These are phyloP conservation scores for Patagioenas fasciata DNA, from an alignment of 2,113 vertebrate species.

Conservation along the genomic window DNA sequence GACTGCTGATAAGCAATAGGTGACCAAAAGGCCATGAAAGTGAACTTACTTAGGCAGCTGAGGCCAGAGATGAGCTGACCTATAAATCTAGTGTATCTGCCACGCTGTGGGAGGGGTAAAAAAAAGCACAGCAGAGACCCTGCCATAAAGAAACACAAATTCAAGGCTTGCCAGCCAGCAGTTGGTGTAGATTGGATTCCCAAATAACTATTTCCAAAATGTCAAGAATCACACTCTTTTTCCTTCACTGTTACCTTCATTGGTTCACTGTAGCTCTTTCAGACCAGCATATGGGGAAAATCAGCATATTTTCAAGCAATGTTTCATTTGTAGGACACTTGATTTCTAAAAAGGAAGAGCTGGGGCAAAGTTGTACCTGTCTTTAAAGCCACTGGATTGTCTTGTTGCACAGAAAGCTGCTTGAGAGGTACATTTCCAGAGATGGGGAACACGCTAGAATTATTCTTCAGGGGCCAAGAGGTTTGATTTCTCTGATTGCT, in stretches of 20 bases:
- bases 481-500: slow-evolving; percentile 72
- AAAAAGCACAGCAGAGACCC: not conserved
- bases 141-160: fast-evolving
- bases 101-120: not conserved
- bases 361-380: slow-evolving; percentile 14
- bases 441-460: slow-evolving; percentile 38
- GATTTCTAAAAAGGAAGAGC: not conserved
- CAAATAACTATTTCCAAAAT: not conserved
- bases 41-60: not conserved
- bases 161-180: not conserved
- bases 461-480: slow-evolving; percentile 60
- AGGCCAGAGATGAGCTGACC: not conserved
- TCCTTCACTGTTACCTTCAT: not conserved
- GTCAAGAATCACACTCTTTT: not conserved
- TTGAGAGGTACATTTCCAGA: not conserved
- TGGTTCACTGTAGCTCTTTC: not conserved
- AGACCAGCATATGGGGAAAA: not conserved
- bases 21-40: not conserved
- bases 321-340: not conserved
- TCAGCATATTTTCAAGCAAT: not conserved
- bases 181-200: not conserved
- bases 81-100: not conserved
- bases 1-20: not conserved
- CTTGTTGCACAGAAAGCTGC: slow-evolving; percentile 35
- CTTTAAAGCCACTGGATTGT: not conserved